Conservation (phyloP, 2,797 vertebrate species). For the Vipera latastei region DNA sequence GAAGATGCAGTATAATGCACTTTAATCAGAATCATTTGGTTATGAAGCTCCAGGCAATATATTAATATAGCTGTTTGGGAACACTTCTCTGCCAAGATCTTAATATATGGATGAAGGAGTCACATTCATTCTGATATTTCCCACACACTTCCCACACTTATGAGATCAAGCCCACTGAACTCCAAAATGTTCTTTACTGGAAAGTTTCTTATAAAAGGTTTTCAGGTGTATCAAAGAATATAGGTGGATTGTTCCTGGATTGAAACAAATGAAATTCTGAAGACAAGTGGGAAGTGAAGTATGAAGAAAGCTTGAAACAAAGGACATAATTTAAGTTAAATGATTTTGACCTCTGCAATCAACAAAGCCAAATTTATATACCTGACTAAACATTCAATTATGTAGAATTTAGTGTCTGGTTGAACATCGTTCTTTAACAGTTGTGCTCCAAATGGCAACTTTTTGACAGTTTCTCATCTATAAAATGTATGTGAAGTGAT, state of each 20-base stretch:
- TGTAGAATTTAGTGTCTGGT: constrained; percentile 40
- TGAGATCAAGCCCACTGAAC: neutral
- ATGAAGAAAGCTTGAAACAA: neutral
- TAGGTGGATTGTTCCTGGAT: neutral
- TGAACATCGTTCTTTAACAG: constrained; percentile 25
- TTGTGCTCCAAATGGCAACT: constrained; percentile 6
- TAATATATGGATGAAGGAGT: neutral
- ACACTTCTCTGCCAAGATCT: neutral
- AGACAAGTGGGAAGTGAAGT: neutral
- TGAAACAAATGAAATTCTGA: neutral
- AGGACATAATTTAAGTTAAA: constrained; percentile 1
- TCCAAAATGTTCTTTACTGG: neutral
- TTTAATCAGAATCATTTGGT: neutral
- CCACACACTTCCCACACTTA: neutral
- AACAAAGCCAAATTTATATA: constrained; percentile 23
- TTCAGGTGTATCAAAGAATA: neutral
- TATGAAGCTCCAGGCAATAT: neutral
- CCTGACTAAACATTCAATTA: constrained; percentile 33
- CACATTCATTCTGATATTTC: neutral
- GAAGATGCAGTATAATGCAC: neutral
- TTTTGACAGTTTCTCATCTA: constrained; percentile 29
- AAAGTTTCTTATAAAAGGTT: neutral
- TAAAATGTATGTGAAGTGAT: constrained; percentile 38
- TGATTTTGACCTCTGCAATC: constrained; percentile 34
- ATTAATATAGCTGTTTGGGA: neutral